Evolutionary conservation across 1,140 invertebrate genomes (phyloP), one percentile per base, ranked within the genome.

Genomic region (Zaprionus kolodkinae): DNA sequence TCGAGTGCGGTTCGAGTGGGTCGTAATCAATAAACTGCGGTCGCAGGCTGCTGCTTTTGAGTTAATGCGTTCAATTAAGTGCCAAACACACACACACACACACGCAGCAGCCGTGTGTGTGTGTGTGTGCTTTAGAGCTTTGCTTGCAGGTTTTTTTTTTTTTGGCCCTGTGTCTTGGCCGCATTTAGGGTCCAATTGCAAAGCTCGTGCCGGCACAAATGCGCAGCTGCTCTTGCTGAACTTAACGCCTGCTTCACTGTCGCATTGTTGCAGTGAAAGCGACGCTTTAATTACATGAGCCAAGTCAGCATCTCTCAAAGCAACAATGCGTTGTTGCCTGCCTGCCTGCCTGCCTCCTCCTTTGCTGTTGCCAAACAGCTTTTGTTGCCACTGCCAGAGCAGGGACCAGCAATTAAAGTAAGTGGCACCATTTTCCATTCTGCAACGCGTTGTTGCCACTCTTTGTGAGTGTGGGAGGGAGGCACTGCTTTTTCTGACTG

Each of bases 221-320:
- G 55, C 12, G 63, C 56, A 59, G 64, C 56, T 57, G 30, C 35
- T 21, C 21, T 21, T 1, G 21, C 21, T 33, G 59, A 73, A 69
- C 65, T 69, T 54, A 72, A 72, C 70, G 70, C 50, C 57, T 45
- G 66, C 38, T 60, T 52, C 45, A 12, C 17, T 33, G 60, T 75
- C 67, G 76, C 61, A 75, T 75, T 75, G 72, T 78, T 71, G 76
- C 76, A 74, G 33, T 75, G 72, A 78, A 75, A 70, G 76, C 62
- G 72, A 76, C 57, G 76, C 76, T 67, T 78, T 78, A 78, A 78
- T 78, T 78, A 76, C 66, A 71, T 70, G 76, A 78, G 66, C 57
- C 71, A 54, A 35, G 48, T 62, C 56, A 57, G 56, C 57, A 17
- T 68, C 54, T n/a, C 36, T 64, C 67, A 71, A 70, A 75, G 67